A percentile compares a stretch with the other conserved stretches of the same genome.
Evolutionary conservation across 2,797 vertebrate species (phyloP).

Genomic region (Dermochelys coriacea): DNA sequence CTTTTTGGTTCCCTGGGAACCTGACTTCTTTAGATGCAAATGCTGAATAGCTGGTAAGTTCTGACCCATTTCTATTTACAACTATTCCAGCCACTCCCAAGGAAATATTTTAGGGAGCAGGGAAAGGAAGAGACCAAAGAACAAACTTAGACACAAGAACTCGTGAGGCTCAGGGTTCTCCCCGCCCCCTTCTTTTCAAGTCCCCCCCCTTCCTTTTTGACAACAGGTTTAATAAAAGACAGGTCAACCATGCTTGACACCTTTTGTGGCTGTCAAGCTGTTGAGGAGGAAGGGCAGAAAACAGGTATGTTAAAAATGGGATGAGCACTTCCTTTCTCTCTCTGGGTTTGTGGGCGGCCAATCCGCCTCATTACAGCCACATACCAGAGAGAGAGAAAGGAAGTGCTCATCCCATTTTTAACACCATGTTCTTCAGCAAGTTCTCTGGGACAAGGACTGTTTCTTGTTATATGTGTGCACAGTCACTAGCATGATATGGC

Average conservation of each 20-base stretch:
- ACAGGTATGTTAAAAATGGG: too few species aligned
- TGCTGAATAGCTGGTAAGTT: constrained; percentile 55
- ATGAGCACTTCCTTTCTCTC: too few species aligned
- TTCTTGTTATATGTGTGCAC: background rate
- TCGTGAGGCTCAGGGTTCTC: background rate
- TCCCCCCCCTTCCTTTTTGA: background rate
- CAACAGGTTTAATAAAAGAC: background rate
- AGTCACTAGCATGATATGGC: background rate
- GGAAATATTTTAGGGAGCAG: constrained; percentile 8
- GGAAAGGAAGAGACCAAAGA: background rate
- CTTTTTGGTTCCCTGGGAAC: constrained; percentile 64
- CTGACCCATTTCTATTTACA: constrained; percentile 58
- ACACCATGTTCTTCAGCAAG: background rate
- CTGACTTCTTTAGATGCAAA: constrained; percentile 63
- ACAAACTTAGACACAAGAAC: rapidly evolving
- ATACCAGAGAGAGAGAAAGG: background rate
- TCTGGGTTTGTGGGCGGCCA: too few species aligned
- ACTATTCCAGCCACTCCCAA: constrained; percentile 52
- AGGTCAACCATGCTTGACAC: too few species aligned
- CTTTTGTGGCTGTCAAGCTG: too few species aligned
- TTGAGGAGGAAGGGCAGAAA: too few species aligned
- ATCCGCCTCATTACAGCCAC: background rate
- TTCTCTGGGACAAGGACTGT: background rate
- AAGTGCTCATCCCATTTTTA: background rate
- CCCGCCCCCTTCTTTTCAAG: background rate